Evolutionary conservation across 2,113 vertebrate genomes (phyloP), one percentile per base, ranked within the genome.

Genomic region (Paradisaea rubra): DNA sequence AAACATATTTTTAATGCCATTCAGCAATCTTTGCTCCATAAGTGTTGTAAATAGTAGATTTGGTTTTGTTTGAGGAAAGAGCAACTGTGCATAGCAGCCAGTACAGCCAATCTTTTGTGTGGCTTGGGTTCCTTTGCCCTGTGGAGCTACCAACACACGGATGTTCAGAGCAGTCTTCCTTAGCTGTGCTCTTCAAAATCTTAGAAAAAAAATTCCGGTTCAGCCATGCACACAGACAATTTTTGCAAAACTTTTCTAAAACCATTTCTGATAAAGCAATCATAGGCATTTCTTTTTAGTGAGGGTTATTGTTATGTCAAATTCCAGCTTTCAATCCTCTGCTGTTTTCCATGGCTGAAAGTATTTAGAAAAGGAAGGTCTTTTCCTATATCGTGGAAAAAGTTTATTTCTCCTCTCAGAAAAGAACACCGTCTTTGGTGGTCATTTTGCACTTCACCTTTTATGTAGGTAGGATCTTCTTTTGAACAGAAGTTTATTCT

Each of bases 11-110:
- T 21, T 80, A 69, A 57, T 35, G 10, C 11, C 13, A 15, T 86
- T 61, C 37, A 68, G 9, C 20, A 81, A 13, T 21, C 13, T 59
- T 79, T 9, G 0, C 9, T 76, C n/a, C 3, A 0, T 33, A 35
- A 10, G 9, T 74, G 9, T 56, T 74, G 10, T 24, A 71, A 59
- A 23, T n/a, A 31, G 23, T 23, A 23, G n/a, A 17, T 35, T 20
- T 60, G 15, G 6, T 41, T 86, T 83, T 78, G 8, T 4, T 27
- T 77, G 33, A 71, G 35, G 30, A 52, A 78, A 3, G 45, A 73
- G 8, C 13, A 72, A 9, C 31, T 65, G 64, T 24, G 12, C 31
- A 24, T 5, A 52, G 56, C 52, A 79, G 16, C 20, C 49, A 81
- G 25, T 41, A 19, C 9, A 77, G 37, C 5, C 15, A 11, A 1